These are phyloP conservation scores for Pelvicachromis taeniatus DNA, from an alignment of 2,113 vertebrate species.

Conservation along the genomic window DNA sequence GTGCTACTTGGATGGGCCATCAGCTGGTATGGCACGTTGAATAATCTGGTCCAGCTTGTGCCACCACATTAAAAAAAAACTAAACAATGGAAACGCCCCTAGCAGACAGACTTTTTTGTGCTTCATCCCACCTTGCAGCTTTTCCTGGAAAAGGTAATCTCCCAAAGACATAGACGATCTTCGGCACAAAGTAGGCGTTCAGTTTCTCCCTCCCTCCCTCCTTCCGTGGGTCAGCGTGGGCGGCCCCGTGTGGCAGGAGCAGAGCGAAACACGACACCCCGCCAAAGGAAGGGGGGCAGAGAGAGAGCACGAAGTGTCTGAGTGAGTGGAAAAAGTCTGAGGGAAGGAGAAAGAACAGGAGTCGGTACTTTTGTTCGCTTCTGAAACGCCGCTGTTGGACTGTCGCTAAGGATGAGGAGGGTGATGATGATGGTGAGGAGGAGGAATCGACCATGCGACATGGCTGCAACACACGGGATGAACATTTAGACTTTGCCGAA, in stretches of 20 bases:
- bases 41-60: background rate
- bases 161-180: constrained; percentile 54
- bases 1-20: background rate
- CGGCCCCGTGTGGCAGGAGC: constrained; percentile 77
- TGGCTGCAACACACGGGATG: constrained; percentile 25
- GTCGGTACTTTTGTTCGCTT: constrained; percentile 17
- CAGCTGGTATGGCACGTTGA: background rate
- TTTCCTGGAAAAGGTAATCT: background rate
- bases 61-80: background rate
- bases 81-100: background rate
- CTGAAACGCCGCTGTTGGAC: constrained; percentile 12
- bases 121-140: background rate
- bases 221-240: constrained; percentile 72
- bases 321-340: constrained; percentile 72
- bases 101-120: background rate
- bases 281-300: constrained; percentile 26
- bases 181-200: constrained; percentile 68
- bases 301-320: constrained; percentile 49
- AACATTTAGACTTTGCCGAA: constrained; percentile 39
- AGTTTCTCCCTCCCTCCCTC: constrained; percentile 40
- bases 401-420: constrained; percentile 19
- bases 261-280: constrained; percentile 79
- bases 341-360: constrained; percentile 28
- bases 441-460: constrained; percentile 61
- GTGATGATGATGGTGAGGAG: constrained; percentile 30